Percentiles rank a stretch among this genome's conserved stretches.
Evolutionary conservation across 2,888 invertebrate genomes (phyloP).

Genomic region (Stenoptilia bipunctidactyla): DNA sequence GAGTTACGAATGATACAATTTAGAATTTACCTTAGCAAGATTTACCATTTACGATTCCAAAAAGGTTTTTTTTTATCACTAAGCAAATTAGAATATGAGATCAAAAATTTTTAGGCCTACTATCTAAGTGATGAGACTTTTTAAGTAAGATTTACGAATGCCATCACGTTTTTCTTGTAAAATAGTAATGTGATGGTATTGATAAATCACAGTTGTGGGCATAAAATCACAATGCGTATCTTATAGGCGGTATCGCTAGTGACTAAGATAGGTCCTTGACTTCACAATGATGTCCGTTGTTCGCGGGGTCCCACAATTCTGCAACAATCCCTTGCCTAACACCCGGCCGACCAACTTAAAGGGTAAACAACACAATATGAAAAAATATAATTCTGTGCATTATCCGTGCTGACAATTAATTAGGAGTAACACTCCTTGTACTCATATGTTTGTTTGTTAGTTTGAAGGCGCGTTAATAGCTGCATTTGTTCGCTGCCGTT

Average conservation of each 20-base stretch:
- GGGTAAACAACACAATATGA: slow-evolving; percentile 41
- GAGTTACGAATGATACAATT: slow-evolving; percentile 52
- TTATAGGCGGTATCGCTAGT: slow-evolving; percentile 63
- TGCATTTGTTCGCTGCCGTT: slow-evolving; percentile 49
- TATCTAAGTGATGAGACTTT: slow-evolving; percentile 58
- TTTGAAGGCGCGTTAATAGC: slow-evolving; percentile 24
- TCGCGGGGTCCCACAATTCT: slow-evolving; percentile 33
- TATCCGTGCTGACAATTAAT: slow-evolving; percentile 55
- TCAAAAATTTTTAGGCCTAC: slow-evolving; percentile 71
- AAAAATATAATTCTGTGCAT: slow-evolving; percentile 44
- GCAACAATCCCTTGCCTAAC: slow-evolving; percentile 4
- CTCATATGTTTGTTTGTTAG: slow-evolving; percentile 15
- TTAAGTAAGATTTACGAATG: slow-evolving; percentile 64
- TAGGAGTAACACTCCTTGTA: slow-evolving; percentile 22
- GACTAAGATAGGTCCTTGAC: slow-evolving; percentile 38
- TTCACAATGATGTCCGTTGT: slow-evolving; percentile 18
- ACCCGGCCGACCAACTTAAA: slow-evolving; percentile 36
- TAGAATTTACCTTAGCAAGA: slow-evolving; percentile 58
- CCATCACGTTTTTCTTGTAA: slow-evolving; percentile 54
- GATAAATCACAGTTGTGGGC: slow-evolving; percentile 64
- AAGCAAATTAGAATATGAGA: slow-evolving; percentile 72
- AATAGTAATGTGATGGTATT: slow-evolving; percentile 57
- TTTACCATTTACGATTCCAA: slow-evolving; percentile 58
- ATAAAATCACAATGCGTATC: slow-evolving; percentile 59
- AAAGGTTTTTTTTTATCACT: slow-evolving; percentile 50